Base-by-base conservation (phyloP, 2,888 invertebrate species). In the Strigamia crassipes region DNA sequence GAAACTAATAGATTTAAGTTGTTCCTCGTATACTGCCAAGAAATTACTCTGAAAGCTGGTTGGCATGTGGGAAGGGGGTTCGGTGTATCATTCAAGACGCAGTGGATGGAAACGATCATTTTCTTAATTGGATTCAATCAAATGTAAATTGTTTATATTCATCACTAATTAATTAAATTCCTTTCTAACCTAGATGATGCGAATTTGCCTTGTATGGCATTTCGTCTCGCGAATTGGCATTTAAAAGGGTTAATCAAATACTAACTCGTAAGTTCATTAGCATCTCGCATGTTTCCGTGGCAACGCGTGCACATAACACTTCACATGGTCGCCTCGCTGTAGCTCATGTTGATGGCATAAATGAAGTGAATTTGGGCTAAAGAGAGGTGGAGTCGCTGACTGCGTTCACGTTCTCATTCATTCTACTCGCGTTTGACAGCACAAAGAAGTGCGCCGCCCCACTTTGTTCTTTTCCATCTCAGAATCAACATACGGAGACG, bases 81-180 rank as follows among this genome's bases (percentile, higher is more conserved):
- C 3, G 27, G 27, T 27, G 3, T 27, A 27, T 27, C 27, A 27
- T 27, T 27, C 27, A 27, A 27, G 27, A 27, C 27, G n/a, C 15
- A n/a, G 15, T 15, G 15, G 51, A 23, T 8, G 10, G 27, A 23
- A 66, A 66, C 23, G 66, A 66, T 23, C 66, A 27, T 21, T 23
- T 23, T 66, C 66, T 66, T 27, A 66, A 66, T 66, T 66, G 66
- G 27, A 66, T 66, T 66, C 66, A 23, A 66, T 66, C 27, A 66
- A 66, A 13, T 23, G 27, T 66, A 66, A 66, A 27, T 66, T 21
- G 66, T 27, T 66, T 66, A 66, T 23, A 66, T 66, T 27, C 21
- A 66, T 66, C 66, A 66, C 21, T 61, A 23, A 66, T 23, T 66
- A 66, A 66, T 27, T 66, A 23, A 12, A 21, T 66, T 66, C 23